A percentile compares a stretch with the other conserved stretches of the same genome.
Conservation (phyloP, 2,888 invertebrate genomes). For the Busseola fusca region DNA sequence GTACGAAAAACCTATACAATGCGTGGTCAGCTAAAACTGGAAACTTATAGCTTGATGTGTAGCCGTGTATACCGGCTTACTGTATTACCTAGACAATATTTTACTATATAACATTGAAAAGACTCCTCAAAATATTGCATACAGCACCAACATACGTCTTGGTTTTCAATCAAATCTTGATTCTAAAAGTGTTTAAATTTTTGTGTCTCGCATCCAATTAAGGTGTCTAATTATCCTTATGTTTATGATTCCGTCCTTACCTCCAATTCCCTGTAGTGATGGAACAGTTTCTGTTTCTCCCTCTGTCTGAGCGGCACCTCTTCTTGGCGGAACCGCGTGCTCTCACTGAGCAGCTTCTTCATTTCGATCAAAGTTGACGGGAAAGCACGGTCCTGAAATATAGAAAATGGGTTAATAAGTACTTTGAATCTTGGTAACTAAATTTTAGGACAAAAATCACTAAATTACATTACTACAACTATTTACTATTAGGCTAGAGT, state of each 20-base stretch:
- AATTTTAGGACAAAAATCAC: background rate
- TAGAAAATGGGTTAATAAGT: background rate
- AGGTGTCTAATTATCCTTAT: background rate
- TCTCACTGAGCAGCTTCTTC: slow-evolving; percentile 97
- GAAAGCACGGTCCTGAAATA: slow-evolving; percentile 94
- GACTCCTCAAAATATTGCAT: background rate
- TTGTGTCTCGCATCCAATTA: background rate
- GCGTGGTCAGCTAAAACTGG: too few species aligned
- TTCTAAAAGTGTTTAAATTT: too few species aligned
- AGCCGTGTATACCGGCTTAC: too few species aligned
- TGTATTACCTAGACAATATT: too few species aligned
- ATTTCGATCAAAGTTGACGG: slow-evolving; percentile 97
- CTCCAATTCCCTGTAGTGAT: slow-evolving; percentile 94
- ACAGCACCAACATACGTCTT: background rate
- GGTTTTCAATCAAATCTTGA: background rate
- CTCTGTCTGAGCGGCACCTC: slow-evolving; percentile 97
- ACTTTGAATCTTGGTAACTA: too few species aligned
- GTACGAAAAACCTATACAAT: too few species aligned
- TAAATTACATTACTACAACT: too few species aligned
- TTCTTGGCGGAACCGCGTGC: slow-evolving; percentile 97
- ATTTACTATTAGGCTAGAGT: too few species aligned
- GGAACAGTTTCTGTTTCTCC: slow-evolving; percentile 96
- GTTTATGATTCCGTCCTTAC: background rate
- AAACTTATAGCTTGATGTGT: too few species aligned
- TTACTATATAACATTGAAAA: background rate